A percentile compares a stretch with the other conserved stretches of the same genome.
Evolutionary conservation across 2,888 invertebrate species (phyloP).

Genomic region (Archips crataeganus): DNA sequence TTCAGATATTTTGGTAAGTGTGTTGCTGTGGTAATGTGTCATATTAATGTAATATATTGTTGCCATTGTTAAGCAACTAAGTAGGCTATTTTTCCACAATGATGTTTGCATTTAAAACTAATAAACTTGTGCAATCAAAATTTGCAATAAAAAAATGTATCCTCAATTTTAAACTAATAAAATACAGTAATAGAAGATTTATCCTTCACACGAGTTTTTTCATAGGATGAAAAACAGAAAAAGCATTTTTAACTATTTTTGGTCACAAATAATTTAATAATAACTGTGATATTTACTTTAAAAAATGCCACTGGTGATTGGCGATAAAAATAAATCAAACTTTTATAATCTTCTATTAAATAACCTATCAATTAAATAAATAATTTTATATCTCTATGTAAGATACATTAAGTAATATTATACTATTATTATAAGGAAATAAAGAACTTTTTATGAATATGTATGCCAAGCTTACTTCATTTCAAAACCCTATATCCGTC

Average conservation of each 20-base stretch:
- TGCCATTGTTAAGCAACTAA: constrained; percentile 33
- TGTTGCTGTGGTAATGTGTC: constrained; percentile 61
- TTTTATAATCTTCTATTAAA: constrained; percentile 48
- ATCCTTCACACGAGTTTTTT: constrained; percentile 46
- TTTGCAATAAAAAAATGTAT: constrained; percentile 33
- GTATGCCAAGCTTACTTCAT: constrained; percentile 14
- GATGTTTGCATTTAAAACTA: constrained; percentile 42
- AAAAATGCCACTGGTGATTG: constrained; percentile 73
- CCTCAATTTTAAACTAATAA: neutral
- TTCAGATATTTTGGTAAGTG: constrained; percentile 75
- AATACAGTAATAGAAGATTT: neutral
- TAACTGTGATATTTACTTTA: constrained; percentile 86
- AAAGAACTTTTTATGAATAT: constrained; percentile 52
- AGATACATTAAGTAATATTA: constrained; percentile 47
- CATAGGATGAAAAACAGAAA: constrained; percentile 56
- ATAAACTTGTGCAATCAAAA: constrained; percentile 64
- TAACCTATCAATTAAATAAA: constrained; percentile 53
- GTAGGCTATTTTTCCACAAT: constrained; percentile 36
- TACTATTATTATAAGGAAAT: constrained; percentile 54
- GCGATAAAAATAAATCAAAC: constrained; percentile 77
- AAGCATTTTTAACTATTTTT: constrained; percentile 69
- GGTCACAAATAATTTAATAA: constrained; percentile 83
- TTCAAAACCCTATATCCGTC: neutral
- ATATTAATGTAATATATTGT: constrained; percentile 43
- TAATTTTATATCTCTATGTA: constrained; percentile 46